A percentile compares a stretch with the other conserved stretches of the same genome.
These are phyloP conservation scores for Echiichthys vipera DNA, from an alignment of 2,797 vertebrate species.

Conservation along the genomic window DNA sequence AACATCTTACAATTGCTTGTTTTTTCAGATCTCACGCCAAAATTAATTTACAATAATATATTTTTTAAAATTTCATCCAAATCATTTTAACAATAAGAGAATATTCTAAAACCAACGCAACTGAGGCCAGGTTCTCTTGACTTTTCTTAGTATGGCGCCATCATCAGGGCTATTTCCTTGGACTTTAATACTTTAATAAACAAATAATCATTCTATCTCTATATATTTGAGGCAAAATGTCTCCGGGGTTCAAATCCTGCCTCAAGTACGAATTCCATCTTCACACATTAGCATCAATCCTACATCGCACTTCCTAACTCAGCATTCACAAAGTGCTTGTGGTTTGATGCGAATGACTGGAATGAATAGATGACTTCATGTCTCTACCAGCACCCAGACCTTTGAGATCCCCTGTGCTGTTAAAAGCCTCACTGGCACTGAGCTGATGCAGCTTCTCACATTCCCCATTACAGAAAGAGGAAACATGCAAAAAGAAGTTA, in stretches of 20 bases:
- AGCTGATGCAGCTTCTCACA: conserved; percentile 47
- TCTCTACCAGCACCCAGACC: conserved; percentile 30
- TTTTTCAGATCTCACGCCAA: background rate
- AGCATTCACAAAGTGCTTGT: conserved; percentile 27
- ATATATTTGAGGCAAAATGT: background rate
- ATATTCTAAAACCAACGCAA: background rate
- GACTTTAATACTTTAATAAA: background rate
- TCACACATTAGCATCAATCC: conserved; percentile 3
- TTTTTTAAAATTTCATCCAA: no score
- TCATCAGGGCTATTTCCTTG: background rate
- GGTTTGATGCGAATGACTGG: conserved; percentile 29
- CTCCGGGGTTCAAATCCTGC: background rate
- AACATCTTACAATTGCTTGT: background rate
- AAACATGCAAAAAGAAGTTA: conserved; percentile 15
- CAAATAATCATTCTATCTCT: background rate
- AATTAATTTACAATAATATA: background rate
- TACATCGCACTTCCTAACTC: conserved; percentile 3
- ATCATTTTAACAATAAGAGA: no score
- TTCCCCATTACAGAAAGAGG: conserved; percentile 10
- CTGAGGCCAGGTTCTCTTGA: background rate
- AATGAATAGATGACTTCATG: conserved; percentile 53
- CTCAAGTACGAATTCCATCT: conserved; percentile 8
- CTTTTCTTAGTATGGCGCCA: background rate
- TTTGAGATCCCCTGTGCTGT: conserved; percentile 43
- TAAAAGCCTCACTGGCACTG: conserved; percentile 53